phyloP scores from a whole-genome alignment of 2,888 invertebrate genomes.

The Epirrita christyi region DNA sequence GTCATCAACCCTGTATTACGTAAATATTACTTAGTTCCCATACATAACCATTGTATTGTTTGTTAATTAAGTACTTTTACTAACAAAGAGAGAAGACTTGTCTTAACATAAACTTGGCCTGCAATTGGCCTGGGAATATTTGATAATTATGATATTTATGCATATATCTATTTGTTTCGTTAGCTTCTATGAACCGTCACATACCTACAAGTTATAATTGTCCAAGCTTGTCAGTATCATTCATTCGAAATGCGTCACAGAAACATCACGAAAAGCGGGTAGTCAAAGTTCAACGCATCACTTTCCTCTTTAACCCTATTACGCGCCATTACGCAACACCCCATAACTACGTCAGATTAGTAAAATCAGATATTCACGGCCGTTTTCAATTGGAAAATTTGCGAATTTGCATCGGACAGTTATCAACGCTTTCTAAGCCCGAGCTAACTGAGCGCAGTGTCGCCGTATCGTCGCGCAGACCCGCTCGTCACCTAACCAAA shows the following conservation, averaged over 20 bases:
- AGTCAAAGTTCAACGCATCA: slow-evolving; percentile 29
- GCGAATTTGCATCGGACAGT: slow-evolving; percentile 60
- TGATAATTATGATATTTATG: too few relatives aligned
- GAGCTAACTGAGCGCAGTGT: slow-evolving; percentile 52
- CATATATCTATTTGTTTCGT: too few relatives aligned
- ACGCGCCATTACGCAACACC: slow-evolving; percentile 59
- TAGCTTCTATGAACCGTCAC: too few relatives aligned
- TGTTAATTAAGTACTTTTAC: slow-evolving; percentile 4
- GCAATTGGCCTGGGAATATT: background rate
- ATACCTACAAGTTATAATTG: background rate
- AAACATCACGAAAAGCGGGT: slow-evolving; percentile 16
- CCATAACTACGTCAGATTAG: slow-evolving; percentile 43
- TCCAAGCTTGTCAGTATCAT: background rate
- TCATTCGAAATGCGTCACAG: background rate
- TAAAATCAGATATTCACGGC: slow-evolving; percentile 67
- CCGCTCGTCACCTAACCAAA: slow-evolving; percentile 57
- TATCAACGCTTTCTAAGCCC: slow-evolving; percentile 71
- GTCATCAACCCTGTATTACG: background rate
- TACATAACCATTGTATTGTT: slow-evolving; percentile 6
- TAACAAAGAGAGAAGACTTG: background rate
- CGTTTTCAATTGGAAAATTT: slow-evolving; percentile 70
- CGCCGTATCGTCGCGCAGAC: slow-evolving; percentile 53
- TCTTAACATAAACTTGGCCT: background rate
- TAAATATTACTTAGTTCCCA: slow-evolving; percentile 5
- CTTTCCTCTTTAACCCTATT: slow-evolving; percentile 24